phyloP scores from a whole-genome alignment of 1,140 invertebrate species.

The Limonius californicus region DNA sequence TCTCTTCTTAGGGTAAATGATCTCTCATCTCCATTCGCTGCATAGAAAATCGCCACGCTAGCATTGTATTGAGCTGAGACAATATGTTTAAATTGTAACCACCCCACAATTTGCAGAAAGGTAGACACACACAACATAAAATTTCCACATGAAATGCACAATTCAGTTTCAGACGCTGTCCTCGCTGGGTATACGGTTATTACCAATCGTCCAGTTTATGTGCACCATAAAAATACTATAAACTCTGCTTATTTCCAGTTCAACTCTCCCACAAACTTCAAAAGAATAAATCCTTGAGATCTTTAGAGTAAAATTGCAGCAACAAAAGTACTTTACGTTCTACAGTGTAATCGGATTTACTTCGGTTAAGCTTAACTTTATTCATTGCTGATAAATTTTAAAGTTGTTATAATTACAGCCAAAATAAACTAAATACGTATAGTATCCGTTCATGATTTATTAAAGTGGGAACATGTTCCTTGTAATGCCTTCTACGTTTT shows the following conservation, averaged over 20 bases:
- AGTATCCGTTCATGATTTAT: too few relatives aligned
- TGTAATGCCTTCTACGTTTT: not conserved
- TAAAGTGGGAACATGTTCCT: too few relatives aligned
- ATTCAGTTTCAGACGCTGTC: slow-evolving; percentile 1
- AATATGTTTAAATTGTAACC: slow-evolving; percentile 13
- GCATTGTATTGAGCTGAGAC: too few relatives aligned
- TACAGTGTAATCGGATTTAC: too few relatives aligned
- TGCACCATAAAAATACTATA: slow-evolving; percentile 12
- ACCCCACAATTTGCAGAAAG: not conserved
- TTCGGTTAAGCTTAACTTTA: too few relatives aligned
- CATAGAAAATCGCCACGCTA: too few relatives aligned
- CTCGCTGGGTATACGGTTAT: not conserved
- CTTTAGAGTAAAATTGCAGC: not conserved
- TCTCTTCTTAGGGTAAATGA: too few relatives aligned
- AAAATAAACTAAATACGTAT: not conserved
- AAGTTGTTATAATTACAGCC: not conserved
- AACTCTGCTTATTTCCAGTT: slow-evolving; percentile 12
- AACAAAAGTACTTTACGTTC: not conserved
- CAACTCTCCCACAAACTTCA: not conserved
- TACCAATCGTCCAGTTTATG: slow-evolving; percentile 17
- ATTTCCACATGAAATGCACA: slow-evolving; percentile 16
- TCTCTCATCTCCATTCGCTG: too few relatives aligned
- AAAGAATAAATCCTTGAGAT: not conserved
- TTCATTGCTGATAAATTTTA: too few relatives aligned
- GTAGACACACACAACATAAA: slow-evolving; percentile 1